Evolutionary conservation across 2,113 vertebrate genomes (phyloP), one percentile per base, ranked within the genome.

Genomic region (Bufo gargarizans): DNA sequence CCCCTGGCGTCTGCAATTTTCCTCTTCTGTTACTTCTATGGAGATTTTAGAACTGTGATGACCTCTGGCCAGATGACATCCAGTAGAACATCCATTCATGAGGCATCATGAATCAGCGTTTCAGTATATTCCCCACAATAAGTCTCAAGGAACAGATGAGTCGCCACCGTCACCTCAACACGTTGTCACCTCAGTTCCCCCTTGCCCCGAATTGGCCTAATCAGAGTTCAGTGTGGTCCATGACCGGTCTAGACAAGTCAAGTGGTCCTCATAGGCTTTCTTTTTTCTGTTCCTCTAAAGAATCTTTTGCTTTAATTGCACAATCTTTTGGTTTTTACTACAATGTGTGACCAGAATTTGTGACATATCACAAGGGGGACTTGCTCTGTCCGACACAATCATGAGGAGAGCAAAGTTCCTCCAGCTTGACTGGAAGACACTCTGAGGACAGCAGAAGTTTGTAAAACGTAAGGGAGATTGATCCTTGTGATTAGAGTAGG

Each of bases 281-380:
- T 53, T 22, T 12, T 79, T 79, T 79, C 77, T 78, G 76, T 78
- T 79, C 77, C 20, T n/a, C 77, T 56, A 56, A 77, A 50, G 45
- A 55, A 14, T 20, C 13, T 22, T 22, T 79, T 53, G 17, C 53
- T 78, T 72, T 33, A 22, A 2, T 55, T 55, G 77, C 8, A 12
- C 47, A 47, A 74, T 74, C 19, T 6, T 17, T 8, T 17, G 5
- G 19, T 8, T 13, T 47, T 45, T 45, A 16, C 9, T 74, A 47
- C 16, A 49, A 14, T 47, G 14, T 47, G 9, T 71, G 45, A 74
- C 71, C 19, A 12, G 9, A 4, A 13, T 71, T 3, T 58, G 8
- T 58, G 13, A 4, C 9, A 19, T 45, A 74, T 74, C 22, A 71
- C 22, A 8, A 12, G 56, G 56, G 53, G 53, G 5, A 53, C 5